Percentiles rank a stretch among this genome's conserved stretches.
Conservation (phyloP, 2,888 invertebrate species). For the Cenopis cana region DNA sequence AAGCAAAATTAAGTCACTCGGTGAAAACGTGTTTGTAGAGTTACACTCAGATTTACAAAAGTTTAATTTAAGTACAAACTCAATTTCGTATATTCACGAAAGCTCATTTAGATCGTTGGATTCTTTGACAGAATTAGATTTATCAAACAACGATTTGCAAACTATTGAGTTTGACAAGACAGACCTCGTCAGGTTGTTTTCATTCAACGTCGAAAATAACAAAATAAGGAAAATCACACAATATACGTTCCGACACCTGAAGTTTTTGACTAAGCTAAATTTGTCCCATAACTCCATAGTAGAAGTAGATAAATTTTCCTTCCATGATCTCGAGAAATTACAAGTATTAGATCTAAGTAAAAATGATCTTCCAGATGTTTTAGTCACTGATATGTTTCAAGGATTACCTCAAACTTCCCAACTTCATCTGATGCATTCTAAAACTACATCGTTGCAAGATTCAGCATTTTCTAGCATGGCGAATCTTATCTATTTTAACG, state of each 20-base stretch:
- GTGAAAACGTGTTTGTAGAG: slow-evolving; percentile 16
- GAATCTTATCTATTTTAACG: slow-evolving; percentile 20
- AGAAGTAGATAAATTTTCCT: slow-evolving; percentile 44
- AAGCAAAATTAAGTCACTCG: slow-evolving; percentile 23
- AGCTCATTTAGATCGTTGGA: slow-evolving; percentile 15
- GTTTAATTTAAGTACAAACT: slow-evolving; percentile 33
- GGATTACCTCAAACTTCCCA: slow-evolving; percentile 32
- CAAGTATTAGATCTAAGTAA: slow-evolving; percentile 42
- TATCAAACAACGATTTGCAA: slow-evolving; percentile 34
- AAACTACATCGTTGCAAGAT: slow-evolving; percentile 38
- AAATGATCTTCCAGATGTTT: slow-evolving; percentile 37
- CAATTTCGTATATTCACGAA: slow-evolving; percentile 15
- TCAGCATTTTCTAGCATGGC: slow-evolving; percentile 44
- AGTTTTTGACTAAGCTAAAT: slow-evolving; percentile 9
- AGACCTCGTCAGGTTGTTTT: slow-evolving; percentile 10
- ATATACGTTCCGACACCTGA: background rate
- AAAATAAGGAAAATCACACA: slow-evolving; percentile 7
- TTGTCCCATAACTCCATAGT: slow-evolving; percentile 25
- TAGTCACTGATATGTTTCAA: slow-evolving; percentile 40
- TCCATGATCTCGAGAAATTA: slow-evolving; percentile 39
- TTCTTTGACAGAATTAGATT: slow-evolving; percentile 22
- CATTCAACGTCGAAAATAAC: slow-evolving; percentile 3
- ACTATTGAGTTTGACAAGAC: slow-evolving; percentile 18
- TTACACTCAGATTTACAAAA: slow-evolving; percentile 3
- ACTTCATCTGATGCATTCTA: slow-evolving; percentile 40